Conservation (phyloP, 2,888 invertebrate genomes). For the Anthoptus insignis region DNA sequence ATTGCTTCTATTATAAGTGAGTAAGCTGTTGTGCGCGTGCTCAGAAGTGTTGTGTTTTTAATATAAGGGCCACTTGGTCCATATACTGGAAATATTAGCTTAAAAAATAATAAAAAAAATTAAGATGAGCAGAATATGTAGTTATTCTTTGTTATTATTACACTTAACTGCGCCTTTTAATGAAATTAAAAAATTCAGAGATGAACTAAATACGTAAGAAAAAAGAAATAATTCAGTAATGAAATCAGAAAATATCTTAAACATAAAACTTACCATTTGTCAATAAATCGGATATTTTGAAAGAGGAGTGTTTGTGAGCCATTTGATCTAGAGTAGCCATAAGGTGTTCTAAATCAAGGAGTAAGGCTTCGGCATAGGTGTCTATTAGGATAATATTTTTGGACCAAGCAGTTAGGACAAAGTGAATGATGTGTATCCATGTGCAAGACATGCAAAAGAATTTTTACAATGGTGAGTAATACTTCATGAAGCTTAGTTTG, state of each 20-base stretch:
- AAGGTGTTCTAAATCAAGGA: conserved; percentile 86
- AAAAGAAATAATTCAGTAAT: too few relatives aligned
- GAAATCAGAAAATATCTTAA: not conserved
- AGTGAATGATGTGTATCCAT: conserved; percentile 75
- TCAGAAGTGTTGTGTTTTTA: not conserved
- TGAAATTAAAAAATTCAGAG: too few relatives aligned
- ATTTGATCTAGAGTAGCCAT: conserved; percentile 86
- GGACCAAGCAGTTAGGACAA: conserved; percentile 72
- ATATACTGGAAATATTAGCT: not conserved
- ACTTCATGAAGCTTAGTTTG: conserved; percentile 48
- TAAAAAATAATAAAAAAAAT: too few relatives aligned
- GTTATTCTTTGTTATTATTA: too few relatives aligned
- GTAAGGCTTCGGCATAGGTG: conserved; percentile 85
- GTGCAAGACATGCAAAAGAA: conserved; percentile 86
- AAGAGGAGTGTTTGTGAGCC: conserved; percentile 83
- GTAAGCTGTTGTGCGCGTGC: conserved; percentile 3
- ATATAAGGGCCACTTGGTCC: conserved; percentile 1
- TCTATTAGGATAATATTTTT: conserved; percentile 67
- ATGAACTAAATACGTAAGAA: too few relatives aligned
- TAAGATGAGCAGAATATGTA: too few relatives aligned
- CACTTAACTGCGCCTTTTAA: too few relatives aligned
- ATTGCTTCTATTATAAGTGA: too few relatives aligned
- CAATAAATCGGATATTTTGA: conserved; percentile 84
- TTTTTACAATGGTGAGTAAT: conserved; percentile 60
- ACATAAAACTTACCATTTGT: conserved; percentile 78